phyloP scores from a whole-genome alignment of 2,113 vertebrate species.

The Chionomys nivalis region DNA sequence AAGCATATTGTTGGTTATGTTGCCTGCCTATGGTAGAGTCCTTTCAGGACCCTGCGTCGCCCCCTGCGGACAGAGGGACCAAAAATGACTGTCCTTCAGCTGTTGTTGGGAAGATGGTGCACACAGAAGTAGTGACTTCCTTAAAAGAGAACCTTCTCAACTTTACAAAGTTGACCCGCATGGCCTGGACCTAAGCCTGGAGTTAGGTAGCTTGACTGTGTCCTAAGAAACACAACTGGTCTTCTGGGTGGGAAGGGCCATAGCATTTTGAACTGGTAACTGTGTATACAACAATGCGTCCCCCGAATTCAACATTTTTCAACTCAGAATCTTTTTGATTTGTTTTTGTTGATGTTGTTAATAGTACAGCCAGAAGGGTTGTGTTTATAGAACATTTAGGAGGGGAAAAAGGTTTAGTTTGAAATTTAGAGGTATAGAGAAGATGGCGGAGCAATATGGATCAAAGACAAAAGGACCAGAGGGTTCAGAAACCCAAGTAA shows the following conservation, averaged over 20 bases:
- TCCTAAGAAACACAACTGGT: conserved; percentile 23
- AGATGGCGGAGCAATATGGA: neutral
- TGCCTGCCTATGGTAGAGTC: rapidly evolving
- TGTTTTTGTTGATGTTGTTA: neutral
- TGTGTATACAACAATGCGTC: neutral
- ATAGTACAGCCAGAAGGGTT: neutral
- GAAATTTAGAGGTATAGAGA: neutral
- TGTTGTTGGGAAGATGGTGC: neutral
- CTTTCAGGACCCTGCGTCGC: neutral
- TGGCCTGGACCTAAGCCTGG: neutral
- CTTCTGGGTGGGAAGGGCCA: neutral
- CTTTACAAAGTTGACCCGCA: neutral
- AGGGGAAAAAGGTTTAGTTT: neutral
- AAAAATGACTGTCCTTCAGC: neutral
- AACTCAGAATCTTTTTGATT: neutral
- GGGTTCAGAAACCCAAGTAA: neutral
- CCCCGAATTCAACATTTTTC: neutral
- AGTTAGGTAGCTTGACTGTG: neutral
- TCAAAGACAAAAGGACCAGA: neutral
- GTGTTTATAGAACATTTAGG: neutral
- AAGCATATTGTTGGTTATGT: neutral
- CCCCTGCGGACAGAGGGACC: neutral
- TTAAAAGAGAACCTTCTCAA: neutral
- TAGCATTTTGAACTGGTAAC: neutral
- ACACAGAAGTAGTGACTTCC: neutral